These are phyloP conservation scores for Hemicordylus capensis DNA, from an alignment of 2,113 vertebrate species.

Conservation along the genomic window DNA sequence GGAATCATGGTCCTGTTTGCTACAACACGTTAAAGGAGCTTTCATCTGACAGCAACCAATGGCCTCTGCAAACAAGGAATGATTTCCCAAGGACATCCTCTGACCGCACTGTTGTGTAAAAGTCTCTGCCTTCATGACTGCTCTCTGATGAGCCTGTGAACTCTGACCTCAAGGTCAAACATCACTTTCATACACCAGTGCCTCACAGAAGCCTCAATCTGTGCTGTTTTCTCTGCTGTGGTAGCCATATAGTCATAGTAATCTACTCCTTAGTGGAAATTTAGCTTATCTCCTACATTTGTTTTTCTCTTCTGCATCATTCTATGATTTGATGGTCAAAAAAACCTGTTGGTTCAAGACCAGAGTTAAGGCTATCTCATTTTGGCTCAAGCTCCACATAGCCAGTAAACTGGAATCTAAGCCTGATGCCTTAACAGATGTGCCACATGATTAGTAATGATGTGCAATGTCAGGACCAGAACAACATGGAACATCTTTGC, in stretches of 20 bases:
- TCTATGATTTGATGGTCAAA: no score
- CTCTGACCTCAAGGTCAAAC: constrained; percentile 5
- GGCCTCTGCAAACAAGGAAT: constrained; percentile 18
- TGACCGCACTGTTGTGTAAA: constrained; percentile 1
- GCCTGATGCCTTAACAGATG: no score
- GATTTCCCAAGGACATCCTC: constrained; percentile 12
- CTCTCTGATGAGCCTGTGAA: constrained; percentile 1
- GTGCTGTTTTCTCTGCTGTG: background rate
- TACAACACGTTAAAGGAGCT: constrained; percentile 1
- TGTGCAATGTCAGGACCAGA: no score
- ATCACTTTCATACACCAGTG: background rate
- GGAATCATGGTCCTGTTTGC: background rate
- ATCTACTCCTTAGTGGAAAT: background rate
- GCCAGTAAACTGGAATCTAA: no score
- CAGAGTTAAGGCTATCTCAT: no score
- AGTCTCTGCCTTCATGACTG: constrained; percentile 6
- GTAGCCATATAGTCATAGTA: background rate
- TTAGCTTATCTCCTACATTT: background rate
- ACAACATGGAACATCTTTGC: no score
- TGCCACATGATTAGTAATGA: no score
- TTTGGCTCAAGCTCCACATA: no score
- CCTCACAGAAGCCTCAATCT: background rate
- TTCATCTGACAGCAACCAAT: constrained; percentile 9
- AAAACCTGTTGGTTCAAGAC: no score
- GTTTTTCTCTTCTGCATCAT: background rate